These are phyloP conservation scores for Dascyllus trimaculatus DNA, from an alignment of 2,113 vertebrate genomes.

Conservation along the genomic window DNA sequence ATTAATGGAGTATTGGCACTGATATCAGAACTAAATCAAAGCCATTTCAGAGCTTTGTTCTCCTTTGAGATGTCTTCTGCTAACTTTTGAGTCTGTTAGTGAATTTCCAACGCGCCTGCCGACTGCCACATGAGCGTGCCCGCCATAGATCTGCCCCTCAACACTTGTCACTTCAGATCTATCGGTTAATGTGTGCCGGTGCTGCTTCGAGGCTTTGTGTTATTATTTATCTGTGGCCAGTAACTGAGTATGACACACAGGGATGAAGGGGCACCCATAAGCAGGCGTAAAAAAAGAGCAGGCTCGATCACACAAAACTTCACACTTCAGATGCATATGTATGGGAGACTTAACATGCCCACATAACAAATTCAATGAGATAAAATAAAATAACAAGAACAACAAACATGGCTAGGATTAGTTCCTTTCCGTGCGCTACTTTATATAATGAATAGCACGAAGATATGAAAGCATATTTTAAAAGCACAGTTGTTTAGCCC, in stretches of 20 bases:
- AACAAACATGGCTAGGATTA: not conserved
- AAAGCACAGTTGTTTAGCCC: not conserved
- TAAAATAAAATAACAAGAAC: not conserved
- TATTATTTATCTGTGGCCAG: conserved; percentile 68
- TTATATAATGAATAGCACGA: not conserved
- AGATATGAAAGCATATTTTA: not conserved
- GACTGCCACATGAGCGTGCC: conserved; percentile 45
- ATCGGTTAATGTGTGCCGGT: conserved; percentile 43
- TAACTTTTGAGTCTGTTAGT: conserved; percentile 38
- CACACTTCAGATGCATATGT: conserved; percentile 25
- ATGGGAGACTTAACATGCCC: not conserved
- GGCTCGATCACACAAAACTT: conserved; percentile 24
- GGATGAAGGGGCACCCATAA: conserved; percentile 44
- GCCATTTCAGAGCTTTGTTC: conserved; percentile 35
- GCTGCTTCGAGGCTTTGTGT: conserved; percentile 63
- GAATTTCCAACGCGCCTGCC: conserved; percentile 33
- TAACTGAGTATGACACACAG: conserved; percentile 68
- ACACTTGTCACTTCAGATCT: conserved; percentile 76
- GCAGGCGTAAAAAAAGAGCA: conserved; percentile 22
- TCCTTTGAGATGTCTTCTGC: conserved; percentile 34
- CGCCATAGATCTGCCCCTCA: conserved; percentile 63
- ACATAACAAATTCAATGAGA: not conserved
- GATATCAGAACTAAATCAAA: conserved; percentile 56
- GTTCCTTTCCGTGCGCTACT: not conserved
- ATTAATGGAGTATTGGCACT: conserved; percentile 55